Conservation (phyloP, 2,888 invertebrate genomes). For the Spilosoma lubricipeda region DNA sequence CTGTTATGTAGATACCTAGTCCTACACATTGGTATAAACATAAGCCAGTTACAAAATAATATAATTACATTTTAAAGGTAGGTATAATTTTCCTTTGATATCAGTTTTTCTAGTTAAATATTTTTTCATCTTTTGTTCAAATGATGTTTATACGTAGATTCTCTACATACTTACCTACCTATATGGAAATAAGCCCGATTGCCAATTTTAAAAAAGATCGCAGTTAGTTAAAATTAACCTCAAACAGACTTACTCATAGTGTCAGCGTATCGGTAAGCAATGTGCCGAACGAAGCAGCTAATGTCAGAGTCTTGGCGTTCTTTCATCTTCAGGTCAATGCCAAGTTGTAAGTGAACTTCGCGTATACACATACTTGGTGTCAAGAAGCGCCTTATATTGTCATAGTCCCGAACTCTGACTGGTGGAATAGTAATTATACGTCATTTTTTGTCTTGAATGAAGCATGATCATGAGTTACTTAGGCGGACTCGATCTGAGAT, state of each 20-base stretch:
- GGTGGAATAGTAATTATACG: conserved; percentile 9
- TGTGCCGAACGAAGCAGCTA: conserved; percentile 72
- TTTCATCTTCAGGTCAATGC: conserved; percentile 65
- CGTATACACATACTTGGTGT: conserved; percentile 74
- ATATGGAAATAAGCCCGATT: neutral
- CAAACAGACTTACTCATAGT: conserved; percentile 60
- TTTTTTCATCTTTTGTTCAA: no score
- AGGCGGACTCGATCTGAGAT: neutral
- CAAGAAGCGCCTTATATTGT: conserved; percentile 71
- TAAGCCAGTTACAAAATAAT: no score
- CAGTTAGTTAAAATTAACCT: neutral
- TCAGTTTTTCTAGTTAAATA: no score
- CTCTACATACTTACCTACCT: no score
- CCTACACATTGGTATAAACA: neutral
- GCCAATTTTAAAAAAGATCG: neutral
- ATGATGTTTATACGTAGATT: no score
- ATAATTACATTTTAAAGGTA: no score
- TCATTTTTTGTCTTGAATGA: neutral
- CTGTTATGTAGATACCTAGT: neutral
- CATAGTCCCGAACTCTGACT: conserved; percentile 76
- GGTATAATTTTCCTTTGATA: no score
- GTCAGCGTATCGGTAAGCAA: conserved; percentile 66
- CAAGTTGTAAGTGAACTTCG: conserved; percentile 69
- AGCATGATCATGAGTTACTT: neutral
- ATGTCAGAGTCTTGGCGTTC: conserved; percentile 77